phyloP scores from a whole-genome alignment of 2,113 vertebrate species.

The Brachyhypopomus occidentalis region DNA sequence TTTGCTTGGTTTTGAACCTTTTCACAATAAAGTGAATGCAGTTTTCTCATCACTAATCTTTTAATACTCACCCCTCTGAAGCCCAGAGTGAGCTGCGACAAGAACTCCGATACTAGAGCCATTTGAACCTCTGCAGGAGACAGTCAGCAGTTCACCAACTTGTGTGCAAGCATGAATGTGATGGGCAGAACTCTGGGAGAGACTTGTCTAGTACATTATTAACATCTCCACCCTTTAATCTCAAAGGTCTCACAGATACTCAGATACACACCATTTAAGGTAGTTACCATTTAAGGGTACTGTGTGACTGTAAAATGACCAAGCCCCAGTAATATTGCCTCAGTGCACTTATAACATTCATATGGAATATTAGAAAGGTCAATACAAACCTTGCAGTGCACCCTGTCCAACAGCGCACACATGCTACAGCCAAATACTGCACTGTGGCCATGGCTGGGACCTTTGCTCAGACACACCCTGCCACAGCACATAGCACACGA shows the following conservation, averaged over 20 bases:
- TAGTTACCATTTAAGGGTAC: too few relatives aligned
- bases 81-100: constrained; percentile 73
- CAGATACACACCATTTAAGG: not conserved
- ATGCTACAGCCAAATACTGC: not conserved
- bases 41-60: not conserved
- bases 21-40: not conserved
- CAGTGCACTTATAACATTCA: too few relatives aligned
- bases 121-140: constrained; percentile 66
- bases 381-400: too few relatives aligned
- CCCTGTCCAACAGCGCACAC: too few relatives aligned
- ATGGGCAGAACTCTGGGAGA: not conserved
- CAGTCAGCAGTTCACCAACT: not conserved
- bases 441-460: not conserved
- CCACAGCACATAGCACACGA: not conserved
- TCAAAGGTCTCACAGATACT: constrained; percentile 45
- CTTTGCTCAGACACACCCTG: constrained; percentile 38
- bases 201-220: constrained; percentile 7
- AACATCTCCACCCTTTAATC: constrained; percentile 32
- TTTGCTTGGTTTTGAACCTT: not conserved
- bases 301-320: too few relatives aligned
- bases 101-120: constrained; percentile 74
- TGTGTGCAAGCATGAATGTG: not conserved
- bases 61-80: constrained; percentile 65
- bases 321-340: too few relatives aligned
- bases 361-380: too few relatives aligned